Percentiles rank a stretch among this genome's conserved stretches.
phyloP scores from a whole-genome alignment of 2,113 vertebrate species.

The Myocastor coypus region DNA sequence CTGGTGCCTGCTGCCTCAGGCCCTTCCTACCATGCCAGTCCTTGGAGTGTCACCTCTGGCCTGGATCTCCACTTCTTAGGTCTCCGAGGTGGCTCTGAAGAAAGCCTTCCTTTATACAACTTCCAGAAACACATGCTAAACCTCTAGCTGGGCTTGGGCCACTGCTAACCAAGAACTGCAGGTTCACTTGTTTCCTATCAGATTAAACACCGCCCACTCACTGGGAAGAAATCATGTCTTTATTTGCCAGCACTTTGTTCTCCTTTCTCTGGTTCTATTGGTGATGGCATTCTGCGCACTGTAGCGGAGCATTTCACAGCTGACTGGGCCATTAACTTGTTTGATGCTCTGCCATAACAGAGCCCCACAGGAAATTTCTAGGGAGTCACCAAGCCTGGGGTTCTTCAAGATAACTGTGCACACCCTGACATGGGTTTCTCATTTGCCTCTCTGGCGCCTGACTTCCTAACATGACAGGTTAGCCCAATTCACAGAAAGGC shows the following conservation, averaged over 20 bases:
- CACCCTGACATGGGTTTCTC: background rate
- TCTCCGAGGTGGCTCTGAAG: constrained; percentile 52
- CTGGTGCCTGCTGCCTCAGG: constrained; percentile 33
- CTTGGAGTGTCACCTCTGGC: background rate
- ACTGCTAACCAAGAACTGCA: background rate
- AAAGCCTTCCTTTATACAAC: constrained; percentile 41
- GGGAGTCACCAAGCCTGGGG: fast-evolving
- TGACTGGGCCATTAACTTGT: background rate
- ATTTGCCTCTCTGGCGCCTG: background rate
- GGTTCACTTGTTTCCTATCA: background rate
- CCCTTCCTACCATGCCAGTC: constrained; percentile 15
- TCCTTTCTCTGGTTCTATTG: background rate
- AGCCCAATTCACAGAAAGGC: background rate
- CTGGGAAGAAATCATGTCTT: constrained; percentile 44
- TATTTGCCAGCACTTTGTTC: background rate
- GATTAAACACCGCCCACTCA: background rate
- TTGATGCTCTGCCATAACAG: background rate
- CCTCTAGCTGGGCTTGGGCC: background rate
- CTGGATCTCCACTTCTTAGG: background rate
- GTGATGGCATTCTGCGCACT: background rate
- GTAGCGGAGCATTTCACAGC: background rate
- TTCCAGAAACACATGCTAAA: constrained; percentile 44
- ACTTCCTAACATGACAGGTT: background rate
- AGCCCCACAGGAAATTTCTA: background rate
- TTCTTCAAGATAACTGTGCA: background rate